These are phyloP conservation scores for Hypselothyrea guttata DNA, from an alignment of 2,888 invertebrate species.

Conservation along the genomic window DNA sequence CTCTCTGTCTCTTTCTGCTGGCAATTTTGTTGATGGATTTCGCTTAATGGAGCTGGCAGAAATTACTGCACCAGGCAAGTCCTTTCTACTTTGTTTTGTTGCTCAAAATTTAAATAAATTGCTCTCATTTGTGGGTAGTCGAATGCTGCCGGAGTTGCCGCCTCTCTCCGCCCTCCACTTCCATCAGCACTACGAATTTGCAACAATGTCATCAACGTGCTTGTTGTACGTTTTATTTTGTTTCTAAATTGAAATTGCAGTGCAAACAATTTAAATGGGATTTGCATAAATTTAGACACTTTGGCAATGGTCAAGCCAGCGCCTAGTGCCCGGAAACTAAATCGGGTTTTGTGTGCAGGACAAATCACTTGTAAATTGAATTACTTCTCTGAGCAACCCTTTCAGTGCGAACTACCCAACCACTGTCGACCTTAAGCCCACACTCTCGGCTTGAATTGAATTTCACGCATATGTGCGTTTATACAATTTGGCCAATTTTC, in stretches of 20 bases:
- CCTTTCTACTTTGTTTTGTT: conserved; percentile 23
- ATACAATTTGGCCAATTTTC: conserved; percentile 81
- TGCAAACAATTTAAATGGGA: conserved; percentile 79
- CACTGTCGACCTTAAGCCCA: conserved; percentile 11
- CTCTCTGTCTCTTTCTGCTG: conserved; percentile 23
- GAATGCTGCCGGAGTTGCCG: no score
- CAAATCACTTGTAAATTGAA: conserved; percentile 78
- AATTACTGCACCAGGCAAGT: conserved; percentile 43
- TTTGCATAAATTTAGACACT: conserved; percentile 77
- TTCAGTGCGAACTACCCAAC: conserved; percentile 31
- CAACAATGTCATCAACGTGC: conserved; percentile 21
- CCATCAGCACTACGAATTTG: not conserved
- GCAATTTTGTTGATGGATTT: conserved; percentile 81
- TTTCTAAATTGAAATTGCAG: conserved; percentile 77
- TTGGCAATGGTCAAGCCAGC: conserved; percentile 51
- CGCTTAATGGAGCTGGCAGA: conserved; percentile 71
- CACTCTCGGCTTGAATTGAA: conserved; percentile 73
- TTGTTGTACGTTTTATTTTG: conserved; percentile 58
- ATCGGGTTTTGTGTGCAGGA: conserved; percentile 69
- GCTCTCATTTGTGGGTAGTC: conserved; percentile 61
- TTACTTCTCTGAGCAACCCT: conserved; percentile 69
- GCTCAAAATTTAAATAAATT: conserved; percentile 69
- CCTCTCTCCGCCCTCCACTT: no score
- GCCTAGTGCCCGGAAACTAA: conserved; percentile 51
- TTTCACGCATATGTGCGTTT: conserved; percentile 82